A percentile compares a stretch with the other conserved stretches of the same genome.
Evolutionary conservation across 2,797 vertebrate species (phyloP).

Genomic region (Onychomys arenicola): DNA sequence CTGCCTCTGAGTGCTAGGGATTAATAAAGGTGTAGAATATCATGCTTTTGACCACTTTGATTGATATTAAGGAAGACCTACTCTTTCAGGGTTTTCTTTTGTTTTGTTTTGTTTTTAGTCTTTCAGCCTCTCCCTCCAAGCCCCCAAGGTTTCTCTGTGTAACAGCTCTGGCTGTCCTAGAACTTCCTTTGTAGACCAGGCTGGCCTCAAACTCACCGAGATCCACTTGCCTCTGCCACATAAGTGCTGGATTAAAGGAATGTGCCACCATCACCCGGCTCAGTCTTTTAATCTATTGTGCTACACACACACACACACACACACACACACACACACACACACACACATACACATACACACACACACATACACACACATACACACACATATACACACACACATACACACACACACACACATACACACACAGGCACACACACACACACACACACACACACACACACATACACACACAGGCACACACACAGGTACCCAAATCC

Average conservation of each 20-base stretch:
- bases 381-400: not conserved
- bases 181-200: not conserved
- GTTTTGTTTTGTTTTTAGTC: too few relatives aligned
- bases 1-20: not conserved
- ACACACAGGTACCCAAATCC: not conserved
- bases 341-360: too few relatives aligned
- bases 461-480: not conserved
- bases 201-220: not conserved
- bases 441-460: not conserved
- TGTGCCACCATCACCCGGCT: not conserved
- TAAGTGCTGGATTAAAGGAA: not conserved
- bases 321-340: too few relatives aligned
- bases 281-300: not conserved
- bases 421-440: not conserved
- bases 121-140: too few relatives aligned
- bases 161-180: not conserved
- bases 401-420: not conserved
- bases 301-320: not conserved
- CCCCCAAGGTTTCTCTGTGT: not conserved
- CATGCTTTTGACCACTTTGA: not conserved
- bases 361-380: too few relatives aligned
- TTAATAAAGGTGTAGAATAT: not conserved
- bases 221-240: not conserved
- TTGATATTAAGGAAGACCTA: not conserved
- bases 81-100: not conserved